Evolutionary conservation across 1,140 invertebrate genomes (phyloP).

Genomic region (Colletes latitarsis): DNA sequence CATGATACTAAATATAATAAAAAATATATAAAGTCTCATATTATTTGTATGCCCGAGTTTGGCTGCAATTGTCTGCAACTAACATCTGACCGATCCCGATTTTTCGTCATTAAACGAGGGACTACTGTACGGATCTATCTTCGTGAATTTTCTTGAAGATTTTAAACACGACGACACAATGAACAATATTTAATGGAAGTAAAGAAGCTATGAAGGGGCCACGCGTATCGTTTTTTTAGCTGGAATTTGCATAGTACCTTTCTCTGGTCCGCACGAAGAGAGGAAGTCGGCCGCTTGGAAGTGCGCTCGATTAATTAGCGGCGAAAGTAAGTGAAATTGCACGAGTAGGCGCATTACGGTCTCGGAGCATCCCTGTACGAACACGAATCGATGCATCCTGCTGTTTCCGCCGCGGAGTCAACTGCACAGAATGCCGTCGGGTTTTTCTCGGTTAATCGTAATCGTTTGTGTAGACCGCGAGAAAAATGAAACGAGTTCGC

Average conservation of each 20-base stretch:
- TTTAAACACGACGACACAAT: constrained; percentile 19
- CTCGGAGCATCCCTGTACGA: constrained; percentile 17
- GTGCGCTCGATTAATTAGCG: constrained; percentile 65
- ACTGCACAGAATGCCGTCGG: neutral
- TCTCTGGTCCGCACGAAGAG: constrained; percentile 36
- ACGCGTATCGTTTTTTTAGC: constrained; percentile 44
- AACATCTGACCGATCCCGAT: no score
- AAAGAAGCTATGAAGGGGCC: constrained; percentile 43
- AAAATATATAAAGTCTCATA: no score
- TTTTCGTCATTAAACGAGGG: no score
- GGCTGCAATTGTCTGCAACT: no score
- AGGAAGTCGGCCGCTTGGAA: constrained; percentile 32
- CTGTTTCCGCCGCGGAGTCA: neutral
- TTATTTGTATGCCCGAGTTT: no score
- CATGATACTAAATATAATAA: no score
- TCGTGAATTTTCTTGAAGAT: neutral
- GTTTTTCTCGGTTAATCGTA: constrained; percentile 35
- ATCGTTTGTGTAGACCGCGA: constrained; percentile 27
- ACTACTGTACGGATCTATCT: neutral
- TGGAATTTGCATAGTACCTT: constrained; percentile 43
- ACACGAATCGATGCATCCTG: constrained; percentile 5
- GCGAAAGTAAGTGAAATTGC: constrained; percentile 74
- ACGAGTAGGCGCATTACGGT: constrained; percentile 43
- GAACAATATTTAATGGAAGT: constrained; percentile 58
- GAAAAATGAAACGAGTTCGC: constrained; percentile 20